Base-by-base conservation (phyloP, 2,888 invertebrate species). In the Xestoiulus laeticollis region DNA sequence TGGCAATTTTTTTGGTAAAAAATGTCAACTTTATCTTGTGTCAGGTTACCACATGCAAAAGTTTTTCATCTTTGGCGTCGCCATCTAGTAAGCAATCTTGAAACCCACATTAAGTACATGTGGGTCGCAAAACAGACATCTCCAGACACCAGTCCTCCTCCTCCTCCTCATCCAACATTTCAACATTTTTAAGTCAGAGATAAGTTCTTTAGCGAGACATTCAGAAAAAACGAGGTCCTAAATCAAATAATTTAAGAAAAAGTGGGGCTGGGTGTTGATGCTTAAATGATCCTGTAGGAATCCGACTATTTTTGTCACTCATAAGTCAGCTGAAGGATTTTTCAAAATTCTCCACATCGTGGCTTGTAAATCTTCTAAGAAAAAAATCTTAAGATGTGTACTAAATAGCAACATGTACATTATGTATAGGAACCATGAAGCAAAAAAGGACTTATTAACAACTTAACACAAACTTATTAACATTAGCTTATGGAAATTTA, bases 231-330 rank as follows among this genome's bases (percentile, higher is more conserved):
- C 53, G 53, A n/a, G n/a, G 19, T 59, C 53, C 53, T 59, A 59
- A 59, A 59, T 59, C 53, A 59, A 19, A 59, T 59, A 59, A 59
- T 59, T 59, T 59, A n/a, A 59, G 53, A 59, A 59, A 59, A 59
- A 59, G n/a, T 59, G 53, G 53, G n/a, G 53, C 53, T 59, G 53
- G 53, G 53, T 59, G 53, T 59, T 59, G 53, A 59, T n/a, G 53
- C n/a, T 59, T 59, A 59, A 59, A 59, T 59, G 53, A 59, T 59
- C n/a, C 6, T n/a, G 53, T 59, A 19, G 53, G n/a, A 59, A 16
- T 59, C 53, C 16, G 53, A 59, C 53, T 59, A 59, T 59, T 59
- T 59, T 59, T n/a, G 53, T 19, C n/a, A 59, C n/a, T 59, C 53
- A n/a, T 59, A 59, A 59, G 53, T 59, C 53, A 59, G 53, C 53